Evolutionary conservation across 2,888 invertebrate genomes (phyloP), one percentile per base, ranked within the genome.

Genomic region (Loripinus fragilis): DNA sequence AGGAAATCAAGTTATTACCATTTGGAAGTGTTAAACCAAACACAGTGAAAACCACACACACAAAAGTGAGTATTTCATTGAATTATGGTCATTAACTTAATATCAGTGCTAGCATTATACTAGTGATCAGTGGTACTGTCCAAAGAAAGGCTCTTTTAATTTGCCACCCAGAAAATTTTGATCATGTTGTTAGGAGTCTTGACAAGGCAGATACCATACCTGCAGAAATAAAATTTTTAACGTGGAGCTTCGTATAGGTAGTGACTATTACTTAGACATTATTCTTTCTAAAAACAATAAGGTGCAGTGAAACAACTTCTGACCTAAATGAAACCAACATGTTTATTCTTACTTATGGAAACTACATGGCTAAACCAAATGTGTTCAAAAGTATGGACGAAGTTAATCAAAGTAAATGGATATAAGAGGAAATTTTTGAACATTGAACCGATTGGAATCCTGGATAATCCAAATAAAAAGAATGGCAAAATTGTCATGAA

Each of bases 381-480:
- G 60, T 60, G 20, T 66, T 78, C 25, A 20, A 52, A 64, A 17
- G 33, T 52, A 25, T 77, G 45, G 77, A 77, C 52, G 55, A 50
- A 2, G 30, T 33, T 0, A 10, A 64, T 12, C n/a, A 10, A 3
- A 20, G 3, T 25, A 2, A 71, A 69, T 28, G 60, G 45, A n/a
- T 50, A 73, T 25, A 68, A 69, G 20, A 55, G 69, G 50, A 73
- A 73, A 25, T 77, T 77, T 35, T 77, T 72, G 73, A 77, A 73
- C 25, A 35, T 64, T 17, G 77, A 73, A 28, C 60, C 77, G 1
- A 77, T 77, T 25, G 77, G 73, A n/a, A 23, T 77, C 1, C 28
- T 30, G 35, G 73, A 73, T 42, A 35, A 69, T n/a, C 45, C 45
- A 28, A 15, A 17, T 25, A 48, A 28, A 17, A 35, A 68, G 30